These are phyloP conservation scores for cat (Felis catus) DNA, from an alignment of 2,113 vertebrate genomes.

Conservation along the genomic window DNA sequence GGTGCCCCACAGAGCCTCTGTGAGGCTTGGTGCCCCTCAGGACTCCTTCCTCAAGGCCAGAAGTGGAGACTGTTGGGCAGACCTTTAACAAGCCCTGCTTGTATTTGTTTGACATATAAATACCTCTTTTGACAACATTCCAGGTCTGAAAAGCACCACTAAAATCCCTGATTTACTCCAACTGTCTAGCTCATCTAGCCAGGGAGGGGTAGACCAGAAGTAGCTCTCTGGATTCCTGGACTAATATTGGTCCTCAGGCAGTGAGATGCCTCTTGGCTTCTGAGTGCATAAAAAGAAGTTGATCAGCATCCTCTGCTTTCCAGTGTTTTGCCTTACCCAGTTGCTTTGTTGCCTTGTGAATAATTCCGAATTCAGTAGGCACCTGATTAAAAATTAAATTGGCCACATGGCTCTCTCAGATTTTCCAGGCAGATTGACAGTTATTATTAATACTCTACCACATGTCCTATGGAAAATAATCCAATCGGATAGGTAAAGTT, in stretches of 20 bases:
- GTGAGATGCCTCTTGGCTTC: background rate
- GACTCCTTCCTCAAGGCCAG: background rate
- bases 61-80: background rate
- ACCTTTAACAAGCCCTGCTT: background rate
- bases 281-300: background rate
- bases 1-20: background rate
- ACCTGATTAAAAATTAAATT: constrained; percentile 64
- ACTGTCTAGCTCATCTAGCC: background rate
- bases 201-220: background rate
- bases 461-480: constrained; percentile 25
- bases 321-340: constrained; percentile 15
- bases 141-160: background rate
- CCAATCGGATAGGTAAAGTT: background rate
- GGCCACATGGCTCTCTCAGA: constrained; percentile 14
- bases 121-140: background rate
- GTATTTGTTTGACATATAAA: constrained; percentile 7
- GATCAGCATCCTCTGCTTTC: background rate
- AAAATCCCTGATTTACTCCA: background rate
- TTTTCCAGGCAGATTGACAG: background rate
- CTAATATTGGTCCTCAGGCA: background rate
- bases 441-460: background rate
- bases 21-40: background rate
- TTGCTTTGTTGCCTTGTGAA: constrained; percentile 46
- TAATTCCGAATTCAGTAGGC: constrained; percentile 57
- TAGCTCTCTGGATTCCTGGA: background rate